Evolutionary conservation across 2,113 vertebrate species (phyloP).

Genomic region (Telmatochromis brichardi): DNA sequence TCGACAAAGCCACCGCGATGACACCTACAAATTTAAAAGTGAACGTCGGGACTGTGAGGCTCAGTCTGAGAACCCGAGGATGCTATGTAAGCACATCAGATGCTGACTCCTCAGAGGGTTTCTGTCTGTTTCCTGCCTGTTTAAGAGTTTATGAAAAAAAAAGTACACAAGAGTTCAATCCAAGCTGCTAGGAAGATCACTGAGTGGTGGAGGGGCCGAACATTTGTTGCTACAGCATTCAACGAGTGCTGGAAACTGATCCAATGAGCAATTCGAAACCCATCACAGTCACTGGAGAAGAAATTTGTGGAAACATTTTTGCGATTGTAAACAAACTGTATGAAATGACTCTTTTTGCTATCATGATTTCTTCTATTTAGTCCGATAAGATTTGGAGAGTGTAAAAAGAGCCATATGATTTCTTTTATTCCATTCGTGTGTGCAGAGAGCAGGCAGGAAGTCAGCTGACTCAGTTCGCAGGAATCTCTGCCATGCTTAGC

Average conservation of each 20-base stretch:
- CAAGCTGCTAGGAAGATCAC: not conserved
- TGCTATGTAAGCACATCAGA: not conserved
- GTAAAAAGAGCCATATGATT: not conserved
- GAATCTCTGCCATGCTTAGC: not conserved
- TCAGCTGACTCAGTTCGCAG: not conserved
- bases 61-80: not conserved
- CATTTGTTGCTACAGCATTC: not conserved
- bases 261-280: not conserved
- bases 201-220: not conserved
- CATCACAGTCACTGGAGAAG: not conserved
- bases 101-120: not conserved
- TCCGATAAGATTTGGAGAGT: not conserved
- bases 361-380: not conserved
- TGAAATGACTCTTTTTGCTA: not conserved
- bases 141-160: not conserved
- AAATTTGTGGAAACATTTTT: not conserved
- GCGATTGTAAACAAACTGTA: not conserved
- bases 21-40: not conserved
- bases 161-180: not conserved
- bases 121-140: not conserved
- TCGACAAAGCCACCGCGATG: not conserved
- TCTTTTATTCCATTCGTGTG: not conserved
- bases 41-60: not conserved
- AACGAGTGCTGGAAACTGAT: not conserved
- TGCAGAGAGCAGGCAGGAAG: not conserved